These are phyloP conservation scores for Ormia ochracea DNA, from an alignment of 2,888 invertebrate genomes.

Conservation along the genomic window DNA sequence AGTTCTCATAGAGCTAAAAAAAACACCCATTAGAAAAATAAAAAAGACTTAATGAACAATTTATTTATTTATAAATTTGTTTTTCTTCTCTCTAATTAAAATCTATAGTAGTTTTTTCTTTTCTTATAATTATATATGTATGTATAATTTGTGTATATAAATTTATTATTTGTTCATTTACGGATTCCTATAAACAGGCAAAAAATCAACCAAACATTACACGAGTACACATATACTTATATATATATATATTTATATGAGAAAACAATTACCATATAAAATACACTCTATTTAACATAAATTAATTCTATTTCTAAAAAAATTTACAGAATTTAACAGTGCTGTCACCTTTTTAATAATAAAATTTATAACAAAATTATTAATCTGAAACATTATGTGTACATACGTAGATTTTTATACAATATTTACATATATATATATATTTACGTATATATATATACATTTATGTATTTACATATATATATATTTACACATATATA, in stretches of 20 bases:
- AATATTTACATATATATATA: no score
- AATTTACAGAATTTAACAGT: constrained; percentile 58
- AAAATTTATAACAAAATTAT: not conserved
- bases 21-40: no score
- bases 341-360: constrained; percentile 64
- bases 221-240: no score
- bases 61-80: constrained; percentile 25
- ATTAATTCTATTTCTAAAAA: not conserved
- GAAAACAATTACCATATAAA: not conserved
- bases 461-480: no score
- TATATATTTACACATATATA: no score
- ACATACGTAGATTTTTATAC: no score
- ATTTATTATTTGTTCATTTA: not conserved
- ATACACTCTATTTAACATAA: constrained; percentile 1
- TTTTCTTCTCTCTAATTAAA: constrained; percentile 8
- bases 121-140: constrained; percentile 2
- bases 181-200: not conserved
- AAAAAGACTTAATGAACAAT: not conserved
- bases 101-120: constrained; percentile 6
- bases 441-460: no score
- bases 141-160: constrained; percentile 17
- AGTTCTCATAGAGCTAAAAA: no score
- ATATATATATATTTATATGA: constrained; percentile 22
- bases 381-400: not conserved
- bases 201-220: not conserved